phyloP scores from a whole-genome alignment of 2,113 vertebrate species.

The Mus spicilegus region DNA sequence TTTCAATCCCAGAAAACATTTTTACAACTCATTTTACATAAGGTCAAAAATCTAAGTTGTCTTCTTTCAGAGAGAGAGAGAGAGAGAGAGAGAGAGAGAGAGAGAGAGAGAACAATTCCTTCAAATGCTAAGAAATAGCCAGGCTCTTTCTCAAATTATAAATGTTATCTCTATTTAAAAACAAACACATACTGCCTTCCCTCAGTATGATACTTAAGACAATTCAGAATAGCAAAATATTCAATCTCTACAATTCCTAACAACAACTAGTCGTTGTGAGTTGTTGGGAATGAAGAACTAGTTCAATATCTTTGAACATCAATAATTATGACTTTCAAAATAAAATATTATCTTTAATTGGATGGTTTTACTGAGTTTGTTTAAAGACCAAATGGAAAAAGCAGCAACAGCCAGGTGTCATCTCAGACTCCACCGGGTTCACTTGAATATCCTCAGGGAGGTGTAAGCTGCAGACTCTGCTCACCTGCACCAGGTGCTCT shows the following conservation, averaged over 20 bases:
- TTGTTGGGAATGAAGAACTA: neutral
- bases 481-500: neutral
- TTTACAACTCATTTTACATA: constrained; percentile 9
- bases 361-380: neutral
- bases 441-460: neutral
- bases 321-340: constrained; percentile 15
- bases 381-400: constrained; percentile 4
- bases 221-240: constrained; percentile 29
- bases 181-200: neutral
- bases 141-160: constrained; percentile 20
- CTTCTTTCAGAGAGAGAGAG: neutral
- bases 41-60: constrained; percentile 8
- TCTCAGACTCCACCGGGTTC: neutral
- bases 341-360: neutral
- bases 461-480: neutral
- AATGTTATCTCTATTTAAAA: neutral
- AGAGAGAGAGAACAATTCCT: neutral
- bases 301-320: neutral
- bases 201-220: neutral
- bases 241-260: neutral
- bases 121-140: neutral
- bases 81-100: neutral
- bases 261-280: neutral
- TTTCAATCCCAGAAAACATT: neutral
- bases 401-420: neutral